Conservation (phyloP, 2,888 invertebrate species). For the Acanthosepion pharaonis region DNA sequence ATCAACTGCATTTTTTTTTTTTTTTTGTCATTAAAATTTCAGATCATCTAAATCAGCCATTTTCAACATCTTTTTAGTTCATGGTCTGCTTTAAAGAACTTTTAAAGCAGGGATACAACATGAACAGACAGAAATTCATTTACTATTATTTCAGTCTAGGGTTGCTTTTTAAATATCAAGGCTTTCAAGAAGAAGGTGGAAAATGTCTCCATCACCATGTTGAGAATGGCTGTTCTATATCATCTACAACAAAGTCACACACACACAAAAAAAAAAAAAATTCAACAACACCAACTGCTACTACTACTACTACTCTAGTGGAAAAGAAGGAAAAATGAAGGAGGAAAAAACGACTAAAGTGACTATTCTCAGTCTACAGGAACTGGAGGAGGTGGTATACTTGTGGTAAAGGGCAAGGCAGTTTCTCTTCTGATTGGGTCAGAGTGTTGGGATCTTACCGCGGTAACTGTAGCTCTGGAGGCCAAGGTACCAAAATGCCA, state of each 20-base stretch:
- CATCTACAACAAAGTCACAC: not conserved
- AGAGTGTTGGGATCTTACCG: conserved; percentile 40
- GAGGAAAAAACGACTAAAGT: not conserved
- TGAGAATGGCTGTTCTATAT: not conserved
- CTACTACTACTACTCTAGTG: not conserved
- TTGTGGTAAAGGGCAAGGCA: not conserved
- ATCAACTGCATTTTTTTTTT: too few species aligned
- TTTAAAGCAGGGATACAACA: too few species aligned
- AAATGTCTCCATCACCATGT: not conserved
- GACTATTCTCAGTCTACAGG: not conserved
- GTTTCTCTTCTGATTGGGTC: not conserved
- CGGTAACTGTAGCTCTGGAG: conserved; percentile 37
- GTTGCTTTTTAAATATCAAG: too few species aligned
- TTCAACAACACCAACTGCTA: not conserved
- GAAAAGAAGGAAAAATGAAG: not conserved
- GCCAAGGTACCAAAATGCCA: conserved; percentile 44
- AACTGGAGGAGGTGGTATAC: not conserved
- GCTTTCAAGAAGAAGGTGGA: too few species aligned
- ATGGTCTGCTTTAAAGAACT: too few species aligned
- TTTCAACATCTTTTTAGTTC: too few species aligned
- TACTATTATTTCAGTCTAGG: too few species aligned
- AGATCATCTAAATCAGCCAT: too few species aligned
- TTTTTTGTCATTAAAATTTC: too few species aligned
- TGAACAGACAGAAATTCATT: too few species aligned
- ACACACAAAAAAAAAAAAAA: not conserved